phyloP scores from a whole-genome alignment of 1,140 invertebrate species.

The Euborellia annulipes region DNA sequence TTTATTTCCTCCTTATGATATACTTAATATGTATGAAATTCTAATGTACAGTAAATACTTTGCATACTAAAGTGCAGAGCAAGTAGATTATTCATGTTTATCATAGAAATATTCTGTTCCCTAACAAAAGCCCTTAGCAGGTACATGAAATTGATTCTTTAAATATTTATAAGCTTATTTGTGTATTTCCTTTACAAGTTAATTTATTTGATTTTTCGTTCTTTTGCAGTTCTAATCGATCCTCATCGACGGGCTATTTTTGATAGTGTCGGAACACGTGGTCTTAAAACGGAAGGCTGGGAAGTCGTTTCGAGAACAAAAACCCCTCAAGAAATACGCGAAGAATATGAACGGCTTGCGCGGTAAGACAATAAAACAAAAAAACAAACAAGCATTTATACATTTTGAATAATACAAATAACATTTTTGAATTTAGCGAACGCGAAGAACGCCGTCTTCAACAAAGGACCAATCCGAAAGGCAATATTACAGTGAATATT shows the following conservation, averaged over 20 bases:
- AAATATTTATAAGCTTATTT: no score
- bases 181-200: background rate
- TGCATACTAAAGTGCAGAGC: no score
- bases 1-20: no score
- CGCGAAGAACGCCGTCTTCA: conserved; percentile 69
- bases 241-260: conserved; percentile 65
- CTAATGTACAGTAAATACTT: no score
- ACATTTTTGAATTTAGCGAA: conserved; percentile 33
- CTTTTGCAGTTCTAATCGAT: conserved; percentile 51
- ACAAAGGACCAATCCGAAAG: conserved; percentile 78
- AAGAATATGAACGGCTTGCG: conserved; percentile 79
- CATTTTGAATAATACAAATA: no score
- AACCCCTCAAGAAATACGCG: conserved; percentile 83
- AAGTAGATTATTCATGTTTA: no score
- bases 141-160: no score
- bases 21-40: no score
- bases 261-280: conserved; percentile 58
- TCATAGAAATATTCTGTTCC: no score
- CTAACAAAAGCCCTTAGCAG: no score
- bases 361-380: conserved; percentile 24
- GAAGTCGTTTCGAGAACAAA: conserved; percentile 77
- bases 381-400: no score
- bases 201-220: conserved; percentile 12
- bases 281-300: conserved; percentile 81
- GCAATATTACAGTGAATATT: conserved; percentile 68